Percentiles rank a stretch among this genome's conserved stretches.
phyloP scores from a whole-genome alignment of 92 coral and sea anemone species.

The Pocillopora meandrina region DNA sequence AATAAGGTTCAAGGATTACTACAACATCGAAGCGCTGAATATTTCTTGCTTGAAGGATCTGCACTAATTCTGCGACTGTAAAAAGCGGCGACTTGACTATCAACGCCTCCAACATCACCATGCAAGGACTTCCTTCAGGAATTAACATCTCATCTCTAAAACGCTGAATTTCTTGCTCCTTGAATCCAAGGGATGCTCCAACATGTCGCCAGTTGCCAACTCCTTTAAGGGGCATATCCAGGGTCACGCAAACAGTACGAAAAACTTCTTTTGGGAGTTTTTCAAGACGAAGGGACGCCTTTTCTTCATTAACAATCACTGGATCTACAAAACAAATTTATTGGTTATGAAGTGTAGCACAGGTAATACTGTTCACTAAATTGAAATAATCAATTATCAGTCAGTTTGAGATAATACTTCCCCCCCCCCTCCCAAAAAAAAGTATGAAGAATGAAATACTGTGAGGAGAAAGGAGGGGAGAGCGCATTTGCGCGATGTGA shows the following conservation, averaged over 20 bases:
- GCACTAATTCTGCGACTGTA: slow-evolving; percentile 59
- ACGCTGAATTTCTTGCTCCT: slow-evolving; percentile 6
- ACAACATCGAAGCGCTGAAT: slow-evolving; percentile 43
- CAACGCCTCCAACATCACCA: slow-evolving; percentile 36
- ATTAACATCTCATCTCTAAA: slow-evolving; percentile 32
- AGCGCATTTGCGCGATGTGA: no score
- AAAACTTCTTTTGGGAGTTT: slow-evolving; percentile 41
- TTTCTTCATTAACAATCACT: slow-evolving; percentile 7
- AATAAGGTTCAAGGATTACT: slow-evolving; percentile 9
- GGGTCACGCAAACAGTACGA: slow-evolving; percentile 30
- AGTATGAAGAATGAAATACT: no score
- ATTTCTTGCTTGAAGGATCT: slow-evolving; percentile 46
- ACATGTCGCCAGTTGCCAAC: slow-evolving; percentile 57
- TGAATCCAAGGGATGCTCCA: slow-evolving; percentile 33
- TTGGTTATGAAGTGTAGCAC: neutral
- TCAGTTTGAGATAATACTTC: no score
- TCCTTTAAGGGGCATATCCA: slow-evolving; percentile 37
- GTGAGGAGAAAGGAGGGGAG: no score
- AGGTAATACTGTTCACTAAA: no score
- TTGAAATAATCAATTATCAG: no score
- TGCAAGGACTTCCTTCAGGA: slow-evolving; percentile 55
- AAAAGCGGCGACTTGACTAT: slow-evolving; percentile 16
- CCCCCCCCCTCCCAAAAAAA: no score
- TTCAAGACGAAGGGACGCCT: slow-evolving; percentile 10
- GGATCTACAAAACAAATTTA: neutral